phyloP scores from a whole-genome alignment of 2,888 invertebrate genomes.

The Tridacna gigas region DNA sequence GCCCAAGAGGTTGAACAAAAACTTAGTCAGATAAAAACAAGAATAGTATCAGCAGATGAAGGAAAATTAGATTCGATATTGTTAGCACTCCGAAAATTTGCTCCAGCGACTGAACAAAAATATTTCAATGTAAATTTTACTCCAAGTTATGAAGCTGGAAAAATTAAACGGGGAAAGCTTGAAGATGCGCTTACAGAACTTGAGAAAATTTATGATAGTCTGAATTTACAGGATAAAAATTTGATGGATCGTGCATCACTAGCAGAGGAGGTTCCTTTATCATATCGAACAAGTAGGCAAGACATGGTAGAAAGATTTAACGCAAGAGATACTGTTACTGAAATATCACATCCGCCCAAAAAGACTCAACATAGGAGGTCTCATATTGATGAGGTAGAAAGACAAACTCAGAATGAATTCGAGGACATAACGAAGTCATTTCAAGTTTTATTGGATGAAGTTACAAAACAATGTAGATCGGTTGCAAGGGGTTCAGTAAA shows the following conservation, averaged over 20 bases:
- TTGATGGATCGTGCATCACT: conserved; percentile 65
- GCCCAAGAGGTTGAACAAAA: conserved; percentile 78
- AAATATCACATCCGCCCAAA: neutral
- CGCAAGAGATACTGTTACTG: neutral
- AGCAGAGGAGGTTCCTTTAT: conserved; percentile 52
- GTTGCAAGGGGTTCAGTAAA: conserved; percentile 48
- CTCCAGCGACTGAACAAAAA: conserved; percentile 71
- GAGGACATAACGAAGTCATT: conserved; percentile 78
- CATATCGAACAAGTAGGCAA: neutral
- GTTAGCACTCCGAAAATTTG: conserved; percentile 75
- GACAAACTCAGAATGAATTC: conserved; percentile 77
- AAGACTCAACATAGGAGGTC: conserved; percentile 35
- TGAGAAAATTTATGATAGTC: conserved; percentile 79
- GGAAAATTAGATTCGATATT: conserved; percentile 77
- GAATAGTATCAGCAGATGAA: conserved; percentile 77
- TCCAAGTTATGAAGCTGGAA: conserved; percentile 70
- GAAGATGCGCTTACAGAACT: conserved; percentile 80
- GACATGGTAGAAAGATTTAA: neutral
- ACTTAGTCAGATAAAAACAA: conserved; percentile 74
- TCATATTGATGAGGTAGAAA: conserved; percentile 68
- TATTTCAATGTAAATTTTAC: conserved; percentile 67
- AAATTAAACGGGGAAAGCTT: conserved; percentile 75
- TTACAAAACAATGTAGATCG: conserved; percentile 61
- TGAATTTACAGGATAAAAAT: conserved; percentile 74
- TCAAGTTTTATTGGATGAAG: conserved; percentile 78